Evolutionary conservation across 2,888 invertebrate species (phyloP).

Genomic region (Heliconius hortense): DNA sequence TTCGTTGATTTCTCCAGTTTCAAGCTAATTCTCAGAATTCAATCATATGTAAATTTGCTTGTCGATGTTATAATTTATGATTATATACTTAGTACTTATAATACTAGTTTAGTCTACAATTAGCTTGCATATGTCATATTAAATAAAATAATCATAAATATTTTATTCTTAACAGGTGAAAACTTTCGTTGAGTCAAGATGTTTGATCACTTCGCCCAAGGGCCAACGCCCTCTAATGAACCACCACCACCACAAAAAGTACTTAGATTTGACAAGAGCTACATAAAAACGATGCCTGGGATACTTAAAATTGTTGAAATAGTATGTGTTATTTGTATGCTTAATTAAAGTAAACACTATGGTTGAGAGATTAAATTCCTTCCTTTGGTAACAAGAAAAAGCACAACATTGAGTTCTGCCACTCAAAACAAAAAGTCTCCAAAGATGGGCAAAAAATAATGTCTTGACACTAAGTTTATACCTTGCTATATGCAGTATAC

Average conservation of each 20-base stretch:
- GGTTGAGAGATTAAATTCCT: too few relatives aligned
- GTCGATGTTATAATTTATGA: neutral
- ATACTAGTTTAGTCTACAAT: neutral
- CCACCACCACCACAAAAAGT: constrained; percentile 82
- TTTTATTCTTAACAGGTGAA: constrained; percentile 21
- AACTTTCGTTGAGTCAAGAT: constrained; percentile 46
- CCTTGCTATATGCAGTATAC: too few relatives aligned
- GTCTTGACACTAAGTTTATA: too few relatives aligned
- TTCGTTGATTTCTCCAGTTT: neutral
- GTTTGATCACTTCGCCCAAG: constrained; percentile 62
- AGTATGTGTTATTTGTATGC: constrained; percentile 64
- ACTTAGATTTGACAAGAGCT: constrained; percentile 87
- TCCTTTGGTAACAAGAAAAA: too few relatives aligned
- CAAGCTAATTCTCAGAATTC: neutral
- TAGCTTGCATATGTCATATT: neutral
- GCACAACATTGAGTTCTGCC: too few relatives aligned
- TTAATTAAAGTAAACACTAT: neutral
- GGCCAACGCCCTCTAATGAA: constrained; percentile 48
- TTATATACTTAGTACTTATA: neutral
- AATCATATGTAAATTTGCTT: neutral
- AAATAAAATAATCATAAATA: neutral
- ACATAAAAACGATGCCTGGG: constrained; percentile 87
- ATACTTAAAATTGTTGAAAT: constrained; percentile 87
- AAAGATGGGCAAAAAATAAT: too few relatives aligned
- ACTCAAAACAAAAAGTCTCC: too few relatives aligned